Evolutionary conservation across 2,797 vertebrate genomes (phyloP).

Genomic region (Pseudocheirus occidentalis): DNA sequence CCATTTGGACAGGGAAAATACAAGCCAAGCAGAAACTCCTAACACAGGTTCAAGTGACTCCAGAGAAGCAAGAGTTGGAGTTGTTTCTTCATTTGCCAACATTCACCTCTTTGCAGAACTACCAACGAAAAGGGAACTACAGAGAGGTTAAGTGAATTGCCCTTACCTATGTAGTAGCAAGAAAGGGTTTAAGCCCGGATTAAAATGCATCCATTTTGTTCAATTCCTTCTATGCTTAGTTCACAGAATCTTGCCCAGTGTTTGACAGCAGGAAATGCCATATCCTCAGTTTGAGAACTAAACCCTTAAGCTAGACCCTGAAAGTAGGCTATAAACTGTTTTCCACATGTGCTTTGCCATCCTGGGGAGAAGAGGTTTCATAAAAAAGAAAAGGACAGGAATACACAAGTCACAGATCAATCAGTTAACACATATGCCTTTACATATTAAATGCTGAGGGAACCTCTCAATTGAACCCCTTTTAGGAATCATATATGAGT

Average conservation of each 20-base stretch:
- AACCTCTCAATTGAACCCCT: constrained; percentile 40
- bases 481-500: constrained; percentile 48
- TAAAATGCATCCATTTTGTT: background rate
- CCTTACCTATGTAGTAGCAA: background rate
- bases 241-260: background rate
- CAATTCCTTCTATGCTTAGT: background rate
- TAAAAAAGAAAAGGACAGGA: constrained; percentile 12
- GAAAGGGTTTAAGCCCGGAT: background rate
- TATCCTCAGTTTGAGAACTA: constrained; percentile 14
- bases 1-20: constrained; percentile 3
- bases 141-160: constrained; percentile 59
- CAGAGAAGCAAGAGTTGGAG: constrained; percentile 63
- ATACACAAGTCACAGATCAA: background rate
- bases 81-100: constrained; percentile 69
- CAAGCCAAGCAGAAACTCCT: constrained; percentile 39
- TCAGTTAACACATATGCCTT: background rate
- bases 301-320: constrained; percentile 2
- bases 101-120: constrained; percentile 61
- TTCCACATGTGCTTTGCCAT: background rate
- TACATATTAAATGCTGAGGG: constrained; percentile 31
- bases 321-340: background rate
- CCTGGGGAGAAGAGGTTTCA: background rate
- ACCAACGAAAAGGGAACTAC: constrained; percentile 46
- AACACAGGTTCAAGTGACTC: background rate
- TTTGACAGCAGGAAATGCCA: constrained; percentile 28